Base-by-base conservation (phyloP, 1,140 invertebrate genomes). In the Phymorhynchus buccinoides region DNA sequence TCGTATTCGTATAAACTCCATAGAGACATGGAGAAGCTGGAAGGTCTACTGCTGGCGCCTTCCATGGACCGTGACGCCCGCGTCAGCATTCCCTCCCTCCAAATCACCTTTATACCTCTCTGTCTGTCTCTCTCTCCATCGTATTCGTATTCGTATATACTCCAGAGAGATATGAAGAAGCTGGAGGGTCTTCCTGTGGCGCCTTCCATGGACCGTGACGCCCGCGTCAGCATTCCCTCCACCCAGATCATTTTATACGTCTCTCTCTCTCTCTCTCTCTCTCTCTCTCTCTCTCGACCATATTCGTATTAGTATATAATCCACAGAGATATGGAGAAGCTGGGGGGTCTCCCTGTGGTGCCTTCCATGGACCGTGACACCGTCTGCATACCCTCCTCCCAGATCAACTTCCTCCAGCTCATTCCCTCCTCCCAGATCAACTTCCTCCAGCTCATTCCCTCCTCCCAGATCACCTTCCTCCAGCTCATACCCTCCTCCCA, bases 51-150 rank as follows among this genome's bases (percentile, higher is more conserved):
- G 3, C 96, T 97, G 1, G 96, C 96, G 7, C 96, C 96, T 0
- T 97, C 97, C 90, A 97, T 97, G 96, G 96, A 97, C 91, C 95
- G 96, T 22, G 96, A 97, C 85, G 97, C 97, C n/a, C n/a, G n/a
- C 93, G 96, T 97, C n/a, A 97, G 96, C 56, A 22, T 27, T 62
- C 56, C 27, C 56, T 62, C 56, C 27, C 56, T 22, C 56, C 27
- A 14, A 14, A 7, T 7, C 56, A 14, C 6, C 27, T 27, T 12
- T 27, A 14, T 27, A 9, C 2, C 48, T 52, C 48, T 73, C 66
- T 42, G 22, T 71, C 48, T n/a, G n/a, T 56, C 66, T 73, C 41
- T 73, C 48, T 73, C 35, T 42, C 6, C 27, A n/a, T n/a, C n/a
- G n/a, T n/a, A n/a, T n/a, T n/a, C n/a, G n/a, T n/a, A n/a, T 62